These are phyloP conservation scores for Crotalus helleri DNA, from an alignment of 2,113 vertebrate species.

Conservation along the genomic window DNA sequence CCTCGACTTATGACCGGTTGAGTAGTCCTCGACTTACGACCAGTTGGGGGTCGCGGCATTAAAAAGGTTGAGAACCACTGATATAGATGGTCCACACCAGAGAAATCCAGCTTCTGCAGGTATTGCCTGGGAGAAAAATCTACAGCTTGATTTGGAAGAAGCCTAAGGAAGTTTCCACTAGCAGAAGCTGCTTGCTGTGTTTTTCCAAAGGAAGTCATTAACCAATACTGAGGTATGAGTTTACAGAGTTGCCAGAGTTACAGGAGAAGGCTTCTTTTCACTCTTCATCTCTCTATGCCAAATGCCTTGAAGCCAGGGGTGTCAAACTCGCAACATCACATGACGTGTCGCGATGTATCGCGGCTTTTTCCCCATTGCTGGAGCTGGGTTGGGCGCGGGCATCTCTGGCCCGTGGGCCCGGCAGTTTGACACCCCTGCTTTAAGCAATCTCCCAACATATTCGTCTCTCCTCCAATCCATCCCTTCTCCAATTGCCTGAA, in stretches of 20 bases:
- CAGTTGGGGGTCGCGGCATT: too few species aligned
- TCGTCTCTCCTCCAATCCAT: not conserved
- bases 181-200: not conserved
- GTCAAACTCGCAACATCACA: too few species aligned
- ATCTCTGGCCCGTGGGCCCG: too few species aligned
- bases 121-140: not conserved
- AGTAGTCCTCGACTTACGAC: too few species aligned
- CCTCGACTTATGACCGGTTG: too few species aligned
- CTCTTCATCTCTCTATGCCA: not conserved
- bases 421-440: too few species aligned
- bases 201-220: conserved; percentile 35
- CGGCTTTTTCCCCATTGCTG: too few species aligned
- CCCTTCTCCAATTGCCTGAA: not conserved
- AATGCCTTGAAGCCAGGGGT: not conserved
- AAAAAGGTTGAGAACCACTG: too few species aligned
- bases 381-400: too few species aligned
- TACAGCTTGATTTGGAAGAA: not conserved
- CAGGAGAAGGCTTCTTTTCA: not conserved
- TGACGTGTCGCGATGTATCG: too few species aligned
- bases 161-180: not conserved
- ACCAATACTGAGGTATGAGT: conserved; percentile 17
- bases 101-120: not conserved
- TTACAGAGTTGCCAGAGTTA: conserved; percentile 14
- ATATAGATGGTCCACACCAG: too few species aligned
- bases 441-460: not conserved